A percentile compares a stretch with the other conserved stretches of the same genome.
phyloP scores from a whole-genome alignment of 2,797 vertebrate genomes.

The Lates japonicus region DNA sequence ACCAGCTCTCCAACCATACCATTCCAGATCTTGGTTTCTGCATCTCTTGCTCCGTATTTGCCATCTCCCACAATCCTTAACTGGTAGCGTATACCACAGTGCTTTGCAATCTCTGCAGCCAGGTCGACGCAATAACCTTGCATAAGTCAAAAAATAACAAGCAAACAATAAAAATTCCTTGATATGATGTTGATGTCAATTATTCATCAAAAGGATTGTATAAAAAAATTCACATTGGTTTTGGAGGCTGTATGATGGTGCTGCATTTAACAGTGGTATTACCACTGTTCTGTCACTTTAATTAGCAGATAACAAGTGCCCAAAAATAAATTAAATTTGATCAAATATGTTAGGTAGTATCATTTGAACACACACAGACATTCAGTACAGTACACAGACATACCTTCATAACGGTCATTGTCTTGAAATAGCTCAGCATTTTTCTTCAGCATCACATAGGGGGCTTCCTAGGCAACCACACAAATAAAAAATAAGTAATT shows the following conservation, averaged over 20 bases:
- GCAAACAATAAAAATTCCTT: not conserved
- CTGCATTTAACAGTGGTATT: not conserved
- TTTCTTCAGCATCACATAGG: constrained; percentile 99
- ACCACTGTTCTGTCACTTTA: not conserved
- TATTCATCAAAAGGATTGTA: not conserved
- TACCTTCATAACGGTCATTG: constrained; percentile 95
- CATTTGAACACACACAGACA: not conserved
- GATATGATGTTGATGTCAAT: too few species aligned
- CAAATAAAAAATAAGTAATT: constrained; percentile 10
- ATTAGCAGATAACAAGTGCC: not conserved
- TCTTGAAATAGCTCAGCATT: constrained; percentile 95
- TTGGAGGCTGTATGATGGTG: not conserved
- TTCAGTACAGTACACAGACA: constrained; percentile 13
- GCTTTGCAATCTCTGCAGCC: constrained; percentile 97
- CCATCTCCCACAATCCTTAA: constrained; percentile 96
- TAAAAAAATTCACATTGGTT: not conserved
- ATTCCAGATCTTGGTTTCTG: constrained; percentile 99
- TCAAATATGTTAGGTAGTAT: not conserved
- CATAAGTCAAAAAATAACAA: constrained; percentile 1
- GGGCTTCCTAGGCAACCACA: constrained; percentile 89
- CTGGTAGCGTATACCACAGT: constrained; percentile 98
- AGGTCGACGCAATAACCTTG: constrained; percentile 95
- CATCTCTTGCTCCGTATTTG: constrained; percentile 97
- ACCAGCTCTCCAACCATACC: constrained; percentile 99
- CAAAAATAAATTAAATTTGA: not conserved